These are phyloP conservation scores for Isotomurus palustris DNA, from an alignment of 2,888 invertebrate species.

Conservation along the genomic window DNA sequence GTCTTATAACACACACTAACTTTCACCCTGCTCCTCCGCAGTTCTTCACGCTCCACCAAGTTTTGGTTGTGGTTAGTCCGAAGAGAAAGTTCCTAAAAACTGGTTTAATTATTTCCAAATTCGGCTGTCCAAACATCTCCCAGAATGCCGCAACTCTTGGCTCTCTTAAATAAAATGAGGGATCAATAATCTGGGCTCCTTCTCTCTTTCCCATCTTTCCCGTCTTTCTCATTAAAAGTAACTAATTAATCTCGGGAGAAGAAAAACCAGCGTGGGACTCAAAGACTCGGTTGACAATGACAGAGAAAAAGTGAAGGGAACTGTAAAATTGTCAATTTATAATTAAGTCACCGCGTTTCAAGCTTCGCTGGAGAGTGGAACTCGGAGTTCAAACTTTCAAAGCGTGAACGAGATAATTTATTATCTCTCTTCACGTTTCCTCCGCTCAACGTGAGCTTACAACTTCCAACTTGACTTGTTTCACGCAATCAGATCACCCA, in stretches of 20 bases:
- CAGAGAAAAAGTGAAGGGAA: slow-evolving; percentile 3
- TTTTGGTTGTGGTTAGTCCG: too few relatives aligned
- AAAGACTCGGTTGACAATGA: not conserved
- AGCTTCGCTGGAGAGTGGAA: not conserved
- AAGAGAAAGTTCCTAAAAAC: not conserved
- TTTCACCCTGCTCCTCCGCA: too few relatives aligned
- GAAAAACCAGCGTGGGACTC: not conserved
- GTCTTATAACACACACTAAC: too few relatives aligned
- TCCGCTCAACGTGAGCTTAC: not conserved
- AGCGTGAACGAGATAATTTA: slow-evolving; percentile 5
- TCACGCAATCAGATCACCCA: too few relatives aligned
- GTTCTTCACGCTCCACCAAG: too few relatives aligned
- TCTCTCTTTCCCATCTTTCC: not conserved
- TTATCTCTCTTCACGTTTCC: not conserved
- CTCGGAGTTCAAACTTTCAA: too few relatives aligned
- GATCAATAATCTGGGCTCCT: not conserved
- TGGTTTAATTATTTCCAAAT: not conserved
- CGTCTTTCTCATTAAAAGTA: not conserved
- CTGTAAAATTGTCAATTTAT: slow-evolving; percentile 4
- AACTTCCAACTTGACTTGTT: too few relatives aligned
- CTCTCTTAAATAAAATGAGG: not conserved
- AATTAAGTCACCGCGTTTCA: slow-evolving; percentile 9
- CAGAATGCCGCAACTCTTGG: not conserved
- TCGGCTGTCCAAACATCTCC: not conserved
- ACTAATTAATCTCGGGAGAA: not conserved